Base-by-base conservation (phyloP, 1,140 invertebrate genomes). In the Calliopsis andreniformis region DNA sequence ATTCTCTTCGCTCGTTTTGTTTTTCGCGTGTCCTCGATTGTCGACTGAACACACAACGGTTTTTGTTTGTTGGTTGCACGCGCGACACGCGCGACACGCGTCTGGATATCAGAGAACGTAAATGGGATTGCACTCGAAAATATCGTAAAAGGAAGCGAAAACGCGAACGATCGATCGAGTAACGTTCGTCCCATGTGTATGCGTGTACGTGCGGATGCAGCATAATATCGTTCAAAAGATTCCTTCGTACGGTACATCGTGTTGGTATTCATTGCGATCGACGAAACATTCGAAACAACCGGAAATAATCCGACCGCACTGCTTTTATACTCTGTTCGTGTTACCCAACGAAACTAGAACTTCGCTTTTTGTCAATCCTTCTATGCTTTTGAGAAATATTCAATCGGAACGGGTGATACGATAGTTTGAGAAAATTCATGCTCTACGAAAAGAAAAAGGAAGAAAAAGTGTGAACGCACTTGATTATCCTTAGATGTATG, bases 51-150 rank as follows among this genome's bases (percentile, higher is more conserved):
- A 61, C 58, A 53, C 51, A 56, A 80, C 72, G 14, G 32, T 3
- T 78, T 47, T 59, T 79, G 61, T 75, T 49, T 30, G 20, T 25
- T 59, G 35, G 35, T 39, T 39, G 56, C 43, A 71, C 68, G 25
- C 55, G 55, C 55, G 30, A 69, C 63, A 53, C 51, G 59, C 64
- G 59, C 43, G 51, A 43, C n/a, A 39, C 35, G 35, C 35, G 10
- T 10, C 32, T 45, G 66, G 72, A 71, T 81, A 82, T 82, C 79
- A 66, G 47, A 12, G 35, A n/a, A 67, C 47, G 42, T 56, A 76
- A 76, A 71, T 71, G 55, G 53, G 39, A 82, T 80, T 49, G 78
- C 73, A 56, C 77, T 61, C 45, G 39, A 80, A 71, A 77, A 53
- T 70, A 61, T 49, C n/a, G 35, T 61, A 49, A 59, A 77, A 59